Conservation (phyloP, 1,140 invertebrate species). For the Zaprionus camerounensis region DNA sequence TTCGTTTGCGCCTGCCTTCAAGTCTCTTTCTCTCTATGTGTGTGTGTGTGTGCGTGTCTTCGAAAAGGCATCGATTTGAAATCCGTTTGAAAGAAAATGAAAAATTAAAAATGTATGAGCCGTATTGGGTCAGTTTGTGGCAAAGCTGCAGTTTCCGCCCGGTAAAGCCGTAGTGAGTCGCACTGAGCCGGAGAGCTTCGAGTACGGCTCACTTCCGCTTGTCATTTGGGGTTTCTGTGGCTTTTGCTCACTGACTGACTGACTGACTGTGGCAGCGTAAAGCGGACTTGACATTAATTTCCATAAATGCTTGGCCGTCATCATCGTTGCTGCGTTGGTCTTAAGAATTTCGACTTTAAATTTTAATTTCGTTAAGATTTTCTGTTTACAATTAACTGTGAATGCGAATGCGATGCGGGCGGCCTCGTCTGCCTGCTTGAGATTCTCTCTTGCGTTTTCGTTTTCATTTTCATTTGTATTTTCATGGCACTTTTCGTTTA, state of each 20-base stretch:
- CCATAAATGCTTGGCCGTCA: slow-evolving; percentile 52
- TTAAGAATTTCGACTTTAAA: slow-evolving; percentile 76
- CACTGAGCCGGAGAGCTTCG: slow-evolving; percentile 21
- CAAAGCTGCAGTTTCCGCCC: slow-evolving; percentile 75
- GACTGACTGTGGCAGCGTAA: slow-evolving; percentile 17
- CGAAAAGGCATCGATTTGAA: slow-evolving; percentile 68
- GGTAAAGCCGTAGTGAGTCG: slow-evolving; percentile 16
- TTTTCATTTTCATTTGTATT: slow-evolving; percentile 28
- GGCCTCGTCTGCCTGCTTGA: slow-evolving; percentile 12
- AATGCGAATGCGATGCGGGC: slow-evolving; percentile 53
- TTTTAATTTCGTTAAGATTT: slow-evolving; percentile 69
- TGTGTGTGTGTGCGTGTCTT: slow-evolving; percentile 9
- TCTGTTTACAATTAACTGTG: slow-evolving; percentile 64
- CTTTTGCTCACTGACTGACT: slow-evolving; percentile 38
- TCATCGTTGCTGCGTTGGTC: slow-evolving; percentile 26
- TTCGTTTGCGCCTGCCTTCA: background rate
- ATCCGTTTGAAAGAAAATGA: slow-evolving; percentile 67
- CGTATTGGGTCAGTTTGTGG: slow-evolving; percentile 52
- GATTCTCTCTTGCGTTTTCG: slow-evolving; percentile 34
- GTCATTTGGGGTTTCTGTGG: slow-evolving; percentile 66
- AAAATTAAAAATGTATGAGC: slow-evolving; percentile 80
- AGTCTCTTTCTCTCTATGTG: background rate
- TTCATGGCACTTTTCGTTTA: slow-evolving; percentile 11
- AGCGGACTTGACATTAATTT: slow-evolving; percentile 65
- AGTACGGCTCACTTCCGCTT: slow-evolving; percentile 63